These are phyloP conservation scores for Tanytarsus gracilentus DNA, from an alignment of 2,888 invertebrate species.

Conservation along the genomic window DNA sequence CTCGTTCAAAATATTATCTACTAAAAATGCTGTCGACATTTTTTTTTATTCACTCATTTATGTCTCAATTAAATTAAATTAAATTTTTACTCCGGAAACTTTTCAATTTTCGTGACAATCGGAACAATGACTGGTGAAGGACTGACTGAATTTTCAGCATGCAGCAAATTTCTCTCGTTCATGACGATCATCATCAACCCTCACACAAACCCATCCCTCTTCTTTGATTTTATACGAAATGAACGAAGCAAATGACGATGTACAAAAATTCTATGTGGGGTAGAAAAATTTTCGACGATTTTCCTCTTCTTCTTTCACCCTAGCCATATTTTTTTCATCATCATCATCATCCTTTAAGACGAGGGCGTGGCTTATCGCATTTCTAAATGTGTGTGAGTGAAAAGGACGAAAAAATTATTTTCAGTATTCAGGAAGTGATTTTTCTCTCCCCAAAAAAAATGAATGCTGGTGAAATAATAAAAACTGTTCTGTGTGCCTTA, in stretches of 20 bases:
- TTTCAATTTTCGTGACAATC: constrained; percentile 18
- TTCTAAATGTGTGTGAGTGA: not conserved
- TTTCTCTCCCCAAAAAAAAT: too few species aligned
- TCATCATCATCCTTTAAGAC: constrained; percentile 11
- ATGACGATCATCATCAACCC: constrained; percentile 17
- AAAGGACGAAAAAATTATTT: not conserved
- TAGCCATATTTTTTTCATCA: constrained; percentile 22
- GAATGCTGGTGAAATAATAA: too few species aligned
- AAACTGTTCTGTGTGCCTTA: constrained; percentile 1
- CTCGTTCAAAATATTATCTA: constrained; percentile 41
- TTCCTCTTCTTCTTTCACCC: not conserved
- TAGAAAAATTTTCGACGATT: not conserved
- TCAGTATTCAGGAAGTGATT: constrained; percentile 6
- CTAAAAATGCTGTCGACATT: constrained; percentile 42
- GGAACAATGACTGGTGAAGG: constrained; percentile 26
- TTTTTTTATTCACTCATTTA: constrained; percentile 15
- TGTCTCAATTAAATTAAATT: not conserved
- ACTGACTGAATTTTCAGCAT: constrained; percentile 21
- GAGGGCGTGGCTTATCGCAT: constrained; percentile 13
- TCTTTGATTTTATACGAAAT: not conserved
- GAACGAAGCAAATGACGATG: not conserved
- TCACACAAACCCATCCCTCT: too few species aligned
- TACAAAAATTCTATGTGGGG: too few species aligned
- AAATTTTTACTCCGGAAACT: not conserved
- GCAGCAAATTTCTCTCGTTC: not conserved